Conservation (phyloP, 1,140 invertebrate species). For the Sitobion miscanthi region DNA sequence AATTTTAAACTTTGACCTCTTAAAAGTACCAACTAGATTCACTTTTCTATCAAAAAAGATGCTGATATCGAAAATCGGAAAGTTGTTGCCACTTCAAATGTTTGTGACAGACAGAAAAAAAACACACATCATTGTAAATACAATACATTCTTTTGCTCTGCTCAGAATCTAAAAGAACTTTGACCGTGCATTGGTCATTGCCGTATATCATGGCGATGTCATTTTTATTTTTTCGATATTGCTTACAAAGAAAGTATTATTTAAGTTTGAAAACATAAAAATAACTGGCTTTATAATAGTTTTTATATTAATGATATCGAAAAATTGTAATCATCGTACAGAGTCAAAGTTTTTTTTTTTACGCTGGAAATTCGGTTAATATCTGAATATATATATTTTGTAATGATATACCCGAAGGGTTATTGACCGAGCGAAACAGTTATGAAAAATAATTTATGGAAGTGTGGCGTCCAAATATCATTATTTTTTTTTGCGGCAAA, state of each 20-base stretch:
- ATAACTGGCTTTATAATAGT: neutral
- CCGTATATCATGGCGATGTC: neutral
- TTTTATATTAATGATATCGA: neutral
- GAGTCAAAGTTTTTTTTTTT: neutral
- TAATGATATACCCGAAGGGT: neutral
- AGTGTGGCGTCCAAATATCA: neutral
- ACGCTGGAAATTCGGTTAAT: neutral
- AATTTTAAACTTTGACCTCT: too few species aligned
- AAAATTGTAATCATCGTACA: neutral
- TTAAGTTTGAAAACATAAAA: neutral
- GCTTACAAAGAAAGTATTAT: too few species aligned
- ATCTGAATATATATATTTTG: neutral
- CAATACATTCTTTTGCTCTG: too few species aligned
- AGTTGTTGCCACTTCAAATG: too few species aligned
- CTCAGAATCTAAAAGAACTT: neutral
- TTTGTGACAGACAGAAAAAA: too few species aligned
- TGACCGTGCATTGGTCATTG: neutral
- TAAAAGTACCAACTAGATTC: too few species aligned
- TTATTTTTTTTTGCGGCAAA: neutral
- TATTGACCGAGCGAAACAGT: neutral
- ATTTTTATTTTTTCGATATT: neutral
- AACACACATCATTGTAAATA: too few species aligned
- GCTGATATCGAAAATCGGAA: too few species aligned
- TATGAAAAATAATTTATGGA: neutral
- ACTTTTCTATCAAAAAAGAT: too few species aligned